These are phyloP conservation scores for Muntiacus reevesi DNA, from an alignment of 2,113 vertebrate species.

Conservation along the genomic window DNA sequence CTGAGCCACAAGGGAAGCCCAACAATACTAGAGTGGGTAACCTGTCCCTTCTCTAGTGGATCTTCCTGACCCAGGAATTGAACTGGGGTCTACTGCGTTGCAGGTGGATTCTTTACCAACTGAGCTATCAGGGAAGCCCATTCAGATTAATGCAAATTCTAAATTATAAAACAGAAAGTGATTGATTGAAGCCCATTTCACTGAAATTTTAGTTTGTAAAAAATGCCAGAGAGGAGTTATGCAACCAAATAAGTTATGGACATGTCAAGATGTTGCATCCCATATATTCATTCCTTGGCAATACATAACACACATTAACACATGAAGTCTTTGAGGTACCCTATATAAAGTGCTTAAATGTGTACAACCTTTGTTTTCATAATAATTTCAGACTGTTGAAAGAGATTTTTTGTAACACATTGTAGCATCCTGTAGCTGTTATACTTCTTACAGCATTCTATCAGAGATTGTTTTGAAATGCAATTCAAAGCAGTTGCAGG, in stretches of 20 bases:
- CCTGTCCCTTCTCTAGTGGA: not conserved
- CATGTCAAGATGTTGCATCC: not conserved
- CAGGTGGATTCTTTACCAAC: not conserved
- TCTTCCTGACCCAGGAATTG: not conserved
- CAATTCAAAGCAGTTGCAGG: not conserved
- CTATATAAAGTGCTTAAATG: not conserved
- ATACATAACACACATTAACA: not conserved
- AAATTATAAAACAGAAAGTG: not conserved
- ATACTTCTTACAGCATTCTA: not conserved
- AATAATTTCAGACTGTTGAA: not conserved
- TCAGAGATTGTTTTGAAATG: not conserved
- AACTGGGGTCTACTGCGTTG: not conserved
- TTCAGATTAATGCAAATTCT: not conserved
- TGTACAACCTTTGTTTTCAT: not conserved
- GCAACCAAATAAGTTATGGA: not conserved
- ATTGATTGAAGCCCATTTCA: not conserved
- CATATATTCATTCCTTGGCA: not conserved
- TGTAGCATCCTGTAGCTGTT: not conserved
- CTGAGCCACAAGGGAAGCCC: not conserved
- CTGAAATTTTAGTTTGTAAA: not conserved
- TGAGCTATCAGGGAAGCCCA: not conserved
- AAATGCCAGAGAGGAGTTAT: not conserved
- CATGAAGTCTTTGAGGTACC: not conserved
- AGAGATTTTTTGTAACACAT: not conserved
- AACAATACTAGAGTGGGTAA: not conserved